A percentile compares a stretch with the other conserved stretches of the same genome.
phyloP scores from a whole-genome alignment of 1,140 invertebrate species.

The Drosophila simulans region DNA sequence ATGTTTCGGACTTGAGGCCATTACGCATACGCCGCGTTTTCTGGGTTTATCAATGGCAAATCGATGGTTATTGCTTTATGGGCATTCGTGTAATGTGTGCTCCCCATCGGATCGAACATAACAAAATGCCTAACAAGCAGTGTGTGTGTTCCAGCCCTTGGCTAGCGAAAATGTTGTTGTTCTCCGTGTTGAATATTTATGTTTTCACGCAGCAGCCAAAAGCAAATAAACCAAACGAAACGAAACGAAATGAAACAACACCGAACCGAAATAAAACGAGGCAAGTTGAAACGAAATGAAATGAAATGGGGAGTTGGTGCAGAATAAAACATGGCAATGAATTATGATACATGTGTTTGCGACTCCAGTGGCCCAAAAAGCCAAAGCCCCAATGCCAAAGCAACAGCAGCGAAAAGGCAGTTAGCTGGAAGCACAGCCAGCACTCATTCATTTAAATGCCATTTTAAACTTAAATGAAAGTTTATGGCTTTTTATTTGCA shows the following conservation, averaged over 20 bases:
- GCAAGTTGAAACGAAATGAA: slow-evolving; percentile 8
- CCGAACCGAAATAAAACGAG: slow-evolving; percentile 10
- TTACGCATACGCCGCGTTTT: slow-evolving; percentile 53
- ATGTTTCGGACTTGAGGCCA: slow-evolving; percentile 29
- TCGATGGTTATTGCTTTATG: slow-evolving; percentile 59
- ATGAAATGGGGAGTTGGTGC: slow-evolving; percentile 51
- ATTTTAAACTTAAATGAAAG: slow-evolving; percentile 84
- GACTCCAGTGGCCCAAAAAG: slow-evolving; percentile 42
- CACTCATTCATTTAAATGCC: slow-evolving; percentile 84
- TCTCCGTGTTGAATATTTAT: slow-evolving; percentile 69
- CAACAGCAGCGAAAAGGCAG: slow-evolving; percentile 20
- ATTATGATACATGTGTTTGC: slow-evolving; percentile 83
- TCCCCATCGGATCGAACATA: slow-evolving; percentile 33
- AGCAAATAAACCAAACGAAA: slow-evolving; percentile 60
- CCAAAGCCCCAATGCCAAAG: slow-evolving; percentile 34
- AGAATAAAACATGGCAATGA: slow-evolving; percentile 81
- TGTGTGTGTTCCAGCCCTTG: slow-evolving; percentile 32
- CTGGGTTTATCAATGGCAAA: slow-evolving; percentile 54
- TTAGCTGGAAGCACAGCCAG: slow-evolving; percentile 37
- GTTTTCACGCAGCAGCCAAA: slow-evolving; percentile 67
- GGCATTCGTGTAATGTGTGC: slow-evolving; percentile 32
- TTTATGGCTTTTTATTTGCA: slow-evolving; percentile 84
- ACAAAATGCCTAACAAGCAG: slow-evolving; percentile 53
- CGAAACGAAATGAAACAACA: slow-evolving; percentile 29
- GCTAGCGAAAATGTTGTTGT: slow-evolving; percentile 36